Evolutionary conservation across 2,888 invertebrate species (phyloP).

Genomic region (Pantelozetes paolii): DNA sequence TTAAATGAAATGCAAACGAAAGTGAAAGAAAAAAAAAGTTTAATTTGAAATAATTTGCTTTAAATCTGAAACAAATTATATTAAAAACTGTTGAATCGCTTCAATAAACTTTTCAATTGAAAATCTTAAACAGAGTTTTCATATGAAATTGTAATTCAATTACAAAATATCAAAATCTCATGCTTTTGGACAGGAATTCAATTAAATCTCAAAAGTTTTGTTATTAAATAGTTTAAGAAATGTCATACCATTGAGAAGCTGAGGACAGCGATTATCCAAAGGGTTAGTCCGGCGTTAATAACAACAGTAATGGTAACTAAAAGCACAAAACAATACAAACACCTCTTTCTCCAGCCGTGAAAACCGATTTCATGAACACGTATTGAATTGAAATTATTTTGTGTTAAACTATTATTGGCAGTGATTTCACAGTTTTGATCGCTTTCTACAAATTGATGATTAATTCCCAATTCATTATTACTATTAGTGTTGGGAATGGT

Average conservation of each 20-base stretch:
- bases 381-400: background rate
- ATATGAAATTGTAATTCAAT: no score
- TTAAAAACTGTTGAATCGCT: no score
- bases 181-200: no score
- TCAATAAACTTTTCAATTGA: no score
- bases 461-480: background rate
- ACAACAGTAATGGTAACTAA: conserved; percentile 84
- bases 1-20: no score
- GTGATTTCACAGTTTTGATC: background rate
- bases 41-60: no score
- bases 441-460: background rate
- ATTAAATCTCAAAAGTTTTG: no score
- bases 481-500: background rate
- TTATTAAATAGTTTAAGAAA: no score
- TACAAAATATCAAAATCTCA: no score
- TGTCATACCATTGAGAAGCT: conserved; percentile 43
- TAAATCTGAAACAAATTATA: no score
- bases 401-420: background rate
- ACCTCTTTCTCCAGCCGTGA: conserved; percentile 94
- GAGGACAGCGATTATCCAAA: conserved; percentile 74
- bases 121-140: no score
- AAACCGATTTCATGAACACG: conserved; percentile 65
- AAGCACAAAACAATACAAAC: conserved; percentile 83
- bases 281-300: conserved; percentile 88
- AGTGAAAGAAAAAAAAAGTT: no score